A percentile compares a stretch with the other conserved stretches of the same genome.
Evolutionary conservation across 2,113 vertebrate species (phyloP).

Genomic region (Rhizomys pruinosus): DNA sequence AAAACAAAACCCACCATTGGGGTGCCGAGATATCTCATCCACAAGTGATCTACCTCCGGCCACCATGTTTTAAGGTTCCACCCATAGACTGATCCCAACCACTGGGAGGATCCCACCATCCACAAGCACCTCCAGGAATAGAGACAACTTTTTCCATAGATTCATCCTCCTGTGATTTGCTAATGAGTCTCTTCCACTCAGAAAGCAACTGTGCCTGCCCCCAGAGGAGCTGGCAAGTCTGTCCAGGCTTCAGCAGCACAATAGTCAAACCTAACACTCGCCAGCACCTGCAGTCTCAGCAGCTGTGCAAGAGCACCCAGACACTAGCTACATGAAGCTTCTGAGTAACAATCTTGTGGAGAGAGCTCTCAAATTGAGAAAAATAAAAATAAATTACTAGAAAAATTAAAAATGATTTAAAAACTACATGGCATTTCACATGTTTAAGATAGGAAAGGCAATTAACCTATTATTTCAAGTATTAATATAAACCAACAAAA

Average conservation of each 20-base stretch:
- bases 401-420: not conserved
- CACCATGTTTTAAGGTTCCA: not conserved
- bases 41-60: not conserved
- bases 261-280: not conserved
- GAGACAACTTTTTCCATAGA: not conserved
- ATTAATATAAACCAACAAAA: slow-evolving; percentile 49
- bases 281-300: not conserved
- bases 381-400: not conserved
- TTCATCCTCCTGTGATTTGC: not conserved
- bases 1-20: too few species aligned
- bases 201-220: not conserved
- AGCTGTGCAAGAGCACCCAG: not conserved
- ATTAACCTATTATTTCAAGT: not conserved
- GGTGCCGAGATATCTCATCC: too few species aligned
- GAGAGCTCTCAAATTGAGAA: not conserved
- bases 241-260: too few species aligned
- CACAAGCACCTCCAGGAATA: not conserved
- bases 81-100: not conserved
- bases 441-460: not conserved
- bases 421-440: not conserved
- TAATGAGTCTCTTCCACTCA: not conserved
- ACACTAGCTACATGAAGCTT: not conserved
- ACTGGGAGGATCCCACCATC: not conserved
- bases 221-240: too few species aligned
- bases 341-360: not conserved